phyloP scores from a whole-genome alignment of 1,140 invertebrate genomes.

The Apis mellifera region DNA sequence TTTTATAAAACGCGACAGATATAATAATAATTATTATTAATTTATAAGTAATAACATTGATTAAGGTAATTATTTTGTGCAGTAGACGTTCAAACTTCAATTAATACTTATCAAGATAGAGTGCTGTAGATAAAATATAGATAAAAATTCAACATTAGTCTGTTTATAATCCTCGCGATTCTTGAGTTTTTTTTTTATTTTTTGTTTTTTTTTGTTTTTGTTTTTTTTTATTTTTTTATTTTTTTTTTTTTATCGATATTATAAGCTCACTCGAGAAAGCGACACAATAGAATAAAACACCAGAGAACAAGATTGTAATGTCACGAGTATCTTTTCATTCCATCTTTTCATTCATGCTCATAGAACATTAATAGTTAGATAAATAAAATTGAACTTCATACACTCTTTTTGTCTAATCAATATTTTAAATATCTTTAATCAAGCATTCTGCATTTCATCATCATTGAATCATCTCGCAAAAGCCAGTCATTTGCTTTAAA shows the following conservation, averaged over 20 bases:
- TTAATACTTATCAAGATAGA: slow-evolving; percentile 74
- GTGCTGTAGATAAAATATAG: slow-evolving; percentile 77
- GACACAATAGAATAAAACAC: slow-evolving; percentile 37
- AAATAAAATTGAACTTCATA: slow-evolving; percentile 21
- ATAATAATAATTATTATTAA: slow-evolving; percentile 76
- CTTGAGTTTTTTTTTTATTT: background rate
- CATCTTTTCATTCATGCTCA: slow-evolving; percentile 17
- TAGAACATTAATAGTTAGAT: background rate
- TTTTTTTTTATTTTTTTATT: background rate
- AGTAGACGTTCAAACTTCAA: slow-evolving; percentile 80
- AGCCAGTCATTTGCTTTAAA: slow-evolving; percentile 1
- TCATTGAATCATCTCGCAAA: slow-evolving; percentile 7
- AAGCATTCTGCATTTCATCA: slow-evolving; percentile 3
- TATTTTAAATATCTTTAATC: slow-evolving; percentile 16
- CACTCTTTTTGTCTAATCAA: background rate
- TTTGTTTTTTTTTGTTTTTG: background rate
- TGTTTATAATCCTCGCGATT: slow-evolving; percentile 70
- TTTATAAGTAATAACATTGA: slow-evolving; percentile 79
- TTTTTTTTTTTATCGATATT: slow-evolving; percentile 9
- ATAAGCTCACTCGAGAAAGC: slow-evolving; percentile 34
- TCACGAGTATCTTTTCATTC: background rate
- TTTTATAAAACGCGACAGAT: slow-evolving; percentile 81
- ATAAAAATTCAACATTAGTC: slow-evolving; percentile 69
- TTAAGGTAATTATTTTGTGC: slow-evolving; percentile 79
- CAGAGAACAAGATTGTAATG: slow-evolving; percentile 6